phyloP scores from a whole-genome alignment of 2,113 vertebrate species.

The Excalfactoria chinensis region DNA sequence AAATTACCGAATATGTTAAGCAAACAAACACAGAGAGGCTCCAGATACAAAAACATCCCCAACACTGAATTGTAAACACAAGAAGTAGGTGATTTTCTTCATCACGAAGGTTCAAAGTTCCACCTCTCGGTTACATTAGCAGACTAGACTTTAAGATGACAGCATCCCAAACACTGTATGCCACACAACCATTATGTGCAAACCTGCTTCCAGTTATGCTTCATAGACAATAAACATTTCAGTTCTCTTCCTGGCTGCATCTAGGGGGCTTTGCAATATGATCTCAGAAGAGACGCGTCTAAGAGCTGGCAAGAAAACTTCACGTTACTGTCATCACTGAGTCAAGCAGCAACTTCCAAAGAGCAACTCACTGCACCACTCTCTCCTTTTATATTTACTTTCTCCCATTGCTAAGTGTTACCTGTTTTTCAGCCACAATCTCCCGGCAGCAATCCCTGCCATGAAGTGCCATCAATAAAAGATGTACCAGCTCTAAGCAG shows the following conservation, averaged over 20 bases:
- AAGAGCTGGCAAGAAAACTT: background rate
- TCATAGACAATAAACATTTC: rapidly evolving
- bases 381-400: background rate
- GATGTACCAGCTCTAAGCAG: rapidly evolving
- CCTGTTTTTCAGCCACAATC: background rate
- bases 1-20: rapidly evolving
- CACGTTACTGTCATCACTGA: background rate
- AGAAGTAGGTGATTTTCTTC: background rate
- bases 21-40: background rate
- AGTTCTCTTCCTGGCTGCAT: background rate
- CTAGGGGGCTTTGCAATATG: background rate
- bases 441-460: background rate
- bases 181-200: background rate
- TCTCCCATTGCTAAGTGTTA: background rate
- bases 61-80: background rate
- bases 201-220: background rate
- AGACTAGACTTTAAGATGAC: background rate
- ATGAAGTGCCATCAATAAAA: background rate
- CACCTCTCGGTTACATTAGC: background rate
- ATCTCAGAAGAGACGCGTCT: background rate
- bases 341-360: background rate
- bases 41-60: rapidly evolving
- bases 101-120: background rate
- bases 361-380: background rate
- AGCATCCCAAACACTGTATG: background rate